A percentile compares a stretch with the other conserved stretches of the same genome.
These are phyloP conservation scores for Lucinisca nassula DNA, from an alignment of 2,888 invertebrate species.

Conservation along the genomic window DNA sequence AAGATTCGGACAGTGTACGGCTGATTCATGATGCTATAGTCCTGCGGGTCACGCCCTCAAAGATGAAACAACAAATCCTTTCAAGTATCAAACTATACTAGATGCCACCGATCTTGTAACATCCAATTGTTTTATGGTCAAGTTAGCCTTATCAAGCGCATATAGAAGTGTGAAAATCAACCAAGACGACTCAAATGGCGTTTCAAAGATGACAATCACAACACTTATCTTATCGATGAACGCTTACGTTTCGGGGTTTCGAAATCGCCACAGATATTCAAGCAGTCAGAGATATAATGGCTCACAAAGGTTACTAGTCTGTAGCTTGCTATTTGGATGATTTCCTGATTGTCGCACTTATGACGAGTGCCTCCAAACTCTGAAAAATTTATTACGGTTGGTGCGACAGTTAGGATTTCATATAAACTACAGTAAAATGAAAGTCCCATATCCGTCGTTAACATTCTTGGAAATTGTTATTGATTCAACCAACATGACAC, in stretches of 20 bases:
- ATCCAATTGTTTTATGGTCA: conserved; percentile 21
- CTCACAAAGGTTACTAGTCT: not conserved
- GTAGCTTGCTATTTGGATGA: conserved; percentile 31
- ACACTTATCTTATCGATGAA: conserved; percentile 21
- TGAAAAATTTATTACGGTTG: not conserved
- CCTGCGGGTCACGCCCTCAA: not conserved
- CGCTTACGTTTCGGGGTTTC: conserved; percentile 1
- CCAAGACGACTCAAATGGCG: conserved; percentile 31
- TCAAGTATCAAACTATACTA: conserved; percentile 13
- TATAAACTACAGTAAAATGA: conserved; percentile 35
- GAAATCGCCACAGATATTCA: conserved; percentile 9
- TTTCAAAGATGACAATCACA: conserved; percentile 8
- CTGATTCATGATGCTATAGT: conserved; percentile 33
- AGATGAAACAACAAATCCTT: conserved; percentile 13
- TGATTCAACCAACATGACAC: conserved; percentile 3
- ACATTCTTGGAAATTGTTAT: conserved; percentile 7
- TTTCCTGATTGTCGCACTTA: conserved; percentile 36
- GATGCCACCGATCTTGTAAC: conserved; percentile 22
- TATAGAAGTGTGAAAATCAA: conserved; percentile 26
- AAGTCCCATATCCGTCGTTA: not conserved
- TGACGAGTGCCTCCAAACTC: not conserved
- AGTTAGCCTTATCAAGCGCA: conserved; percentile 23
- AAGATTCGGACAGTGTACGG: conserved; percentile 13
- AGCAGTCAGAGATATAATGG: conserved; percentile 32
- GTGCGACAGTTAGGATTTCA: conserved; percentile 21